Conservation (phyloP, 1,140 invertebrate species). For the Tetranychus cinnabarinus region DNA sequence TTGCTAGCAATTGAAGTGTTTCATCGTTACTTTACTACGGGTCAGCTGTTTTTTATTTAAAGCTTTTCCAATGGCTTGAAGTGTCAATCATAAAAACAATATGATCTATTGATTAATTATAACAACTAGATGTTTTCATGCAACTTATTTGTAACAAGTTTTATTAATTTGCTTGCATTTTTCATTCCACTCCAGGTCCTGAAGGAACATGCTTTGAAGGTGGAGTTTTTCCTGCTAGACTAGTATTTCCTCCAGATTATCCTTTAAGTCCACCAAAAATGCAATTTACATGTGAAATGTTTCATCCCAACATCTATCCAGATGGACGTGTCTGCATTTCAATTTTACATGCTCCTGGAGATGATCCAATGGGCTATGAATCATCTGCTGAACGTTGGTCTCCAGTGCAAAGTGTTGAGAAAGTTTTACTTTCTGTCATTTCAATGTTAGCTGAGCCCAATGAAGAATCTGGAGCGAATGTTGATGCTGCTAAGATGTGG, state of each 20-base stretch:
- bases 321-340: constrained; percentile 98
- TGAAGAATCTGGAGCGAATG: constrained; percentile 96
- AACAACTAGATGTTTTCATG: too few relatives aligned
- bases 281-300: constrained; percentile 93
- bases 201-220: constrained; percentile 96
- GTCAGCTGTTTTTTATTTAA: too few relatives aligned
- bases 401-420: constrained; percentile 96
- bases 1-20: background rate
- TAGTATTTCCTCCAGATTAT: constrained; percentile 92
- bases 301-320: constrained; percentile 99
- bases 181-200: constrained; percentile 36
- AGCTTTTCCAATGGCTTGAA: too few relatives aligned
- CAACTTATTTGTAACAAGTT: too few relatives aligned
- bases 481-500: constrained; percentile 99
- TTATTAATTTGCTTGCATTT: background rate
- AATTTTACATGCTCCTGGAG: constrained; percentile 92
- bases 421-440: constrained; percentile 90
- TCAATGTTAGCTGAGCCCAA: constrained; percentile 97
- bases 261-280: constrained; percentile 94
- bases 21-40: background rate
- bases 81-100: too few relatives aligned
- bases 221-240: constrained; percentile 97
- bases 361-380: constrained; percentile 96
- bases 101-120: too few relatives aligned
- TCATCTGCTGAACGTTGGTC: constrained; percentile 98